These are phyloP conservation scores for Ganaspis brasiliensis DNA, from an alignment of 2,888 invertebrate species.

Conservation along the genomic window DNA sequence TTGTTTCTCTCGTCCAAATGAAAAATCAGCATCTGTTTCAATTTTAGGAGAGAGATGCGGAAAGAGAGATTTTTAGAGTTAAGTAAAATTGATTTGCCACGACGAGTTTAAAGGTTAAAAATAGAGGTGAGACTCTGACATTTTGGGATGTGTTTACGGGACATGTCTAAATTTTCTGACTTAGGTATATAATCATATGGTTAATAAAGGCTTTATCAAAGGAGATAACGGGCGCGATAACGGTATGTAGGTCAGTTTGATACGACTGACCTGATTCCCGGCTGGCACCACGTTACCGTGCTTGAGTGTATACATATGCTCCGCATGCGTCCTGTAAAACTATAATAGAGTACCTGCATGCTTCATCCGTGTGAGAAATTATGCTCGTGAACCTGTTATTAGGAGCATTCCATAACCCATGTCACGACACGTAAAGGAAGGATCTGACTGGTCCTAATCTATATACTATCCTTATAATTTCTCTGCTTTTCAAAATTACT, in stretches of 20 bases:
- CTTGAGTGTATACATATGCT: conserved; percentile 58
- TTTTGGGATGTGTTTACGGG: conserved; percentile 37
- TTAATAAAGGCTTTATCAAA: conserved; percentile 77
- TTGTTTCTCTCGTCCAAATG: no score
- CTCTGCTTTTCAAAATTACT: no score
- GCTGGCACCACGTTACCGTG: conserved; percentile 64
- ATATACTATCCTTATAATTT: neutral
- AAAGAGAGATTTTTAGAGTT: no score
- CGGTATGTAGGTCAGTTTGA: conserved; percentile 79
- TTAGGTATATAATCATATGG: conserved; percentile 72
- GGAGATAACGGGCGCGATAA: conserved; percentile 77
- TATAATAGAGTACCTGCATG: conserved; percentile 8
- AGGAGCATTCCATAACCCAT: conserved; percentile 4
- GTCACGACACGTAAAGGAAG: conserved; percentile 11
- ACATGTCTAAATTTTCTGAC: conserved; percentile 67
- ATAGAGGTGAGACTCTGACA: conserved; percentile 35
- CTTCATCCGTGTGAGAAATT: conserved; percentile 12
- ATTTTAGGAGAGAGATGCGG: no score
- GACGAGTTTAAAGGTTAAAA: no score
- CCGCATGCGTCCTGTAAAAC: conserved; percentile 60
- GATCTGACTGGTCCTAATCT: conserved; percentile 28
- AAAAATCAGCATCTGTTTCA: no score
- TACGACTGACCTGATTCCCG: conserved; percentile 78
- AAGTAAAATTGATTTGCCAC: no score
- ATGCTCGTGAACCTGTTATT: conserved; percentile 20